A percentile compares a stretch with the other conserved stretches of the same genome.
Conservation (phyloP, 2,113 vertebrate genomes). For the Ia io region DNA sequence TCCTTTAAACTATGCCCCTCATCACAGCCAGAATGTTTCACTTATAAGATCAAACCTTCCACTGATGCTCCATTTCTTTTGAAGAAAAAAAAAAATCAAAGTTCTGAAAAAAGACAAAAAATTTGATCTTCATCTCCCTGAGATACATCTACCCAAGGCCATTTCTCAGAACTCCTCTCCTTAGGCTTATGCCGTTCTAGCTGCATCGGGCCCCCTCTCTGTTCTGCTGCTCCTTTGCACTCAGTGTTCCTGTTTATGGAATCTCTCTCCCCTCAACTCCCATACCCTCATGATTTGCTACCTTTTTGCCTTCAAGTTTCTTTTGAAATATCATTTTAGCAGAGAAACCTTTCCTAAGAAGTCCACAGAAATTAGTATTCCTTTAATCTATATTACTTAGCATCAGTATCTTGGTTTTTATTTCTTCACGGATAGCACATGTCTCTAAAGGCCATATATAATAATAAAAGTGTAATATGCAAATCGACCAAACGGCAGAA, state of each 20-base stretch:
- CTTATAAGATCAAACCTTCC: background rate
- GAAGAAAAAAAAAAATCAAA: background rate
- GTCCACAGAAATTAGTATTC: background rate
- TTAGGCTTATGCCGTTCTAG: background rate
- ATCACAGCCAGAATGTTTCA: background rate
- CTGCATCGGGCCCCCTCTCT: background rate
- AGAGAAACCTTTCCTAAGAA: background rate
- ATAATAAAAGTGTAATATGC: too few species aligned
- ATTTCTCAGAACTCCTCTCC: background rate
- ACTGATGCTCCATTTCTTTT: background rate
- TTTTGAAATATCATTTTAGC: background rate
- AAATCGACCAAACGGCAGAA: too few species aligned
- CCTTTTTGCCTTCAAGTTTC: background rate
- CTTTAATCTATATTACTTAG: background rate
- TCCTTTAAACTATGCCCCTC: background rate
- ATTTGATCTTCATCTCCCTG: background rate
- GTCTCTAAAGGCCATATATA: background rate
- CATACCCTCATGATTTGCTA: background rate
- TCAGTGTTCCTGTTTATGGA: background rate
- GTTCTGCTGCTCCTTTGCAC: background rate
- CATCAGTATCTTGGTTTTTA: background rate
- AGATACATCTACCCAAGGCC: accelerated
- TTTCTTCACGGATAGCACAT: background rate
- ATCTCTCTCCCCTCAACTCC: background rate
- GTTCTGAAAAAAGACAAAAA: background rate